These are phyloP conservation scores for Heliconius erato DNA, from an alignment of 2,888 invertebrate genomes.

Conservation along the genomic window DNA sequence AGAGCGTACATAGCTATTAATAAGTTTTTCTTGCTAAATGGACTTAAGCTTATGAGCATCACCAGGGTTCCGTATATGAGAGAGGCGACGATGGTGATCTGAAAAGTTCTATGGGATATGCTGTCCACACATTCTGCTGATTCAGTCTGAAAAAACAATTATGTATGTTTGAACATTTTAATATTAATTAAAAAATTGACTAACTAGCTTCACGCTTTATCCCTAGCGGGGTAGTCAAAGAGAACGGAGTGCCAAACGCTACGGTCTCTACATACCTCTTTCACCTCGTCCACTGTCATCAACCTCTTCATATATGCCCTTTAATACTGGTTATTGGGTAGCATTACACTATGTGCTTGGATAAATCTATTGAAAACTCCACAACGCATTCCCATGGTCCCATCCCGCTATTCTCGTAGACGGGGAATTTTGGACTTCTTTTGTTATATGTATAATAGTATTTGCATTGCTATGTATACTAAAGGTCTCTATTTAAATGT, in stretches of 20 bases:
- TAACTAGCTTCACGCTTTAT: too few relatives aligned
- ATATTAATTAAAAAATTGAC: background rate
- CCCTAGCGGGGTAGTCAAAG: too few relatives aligned
- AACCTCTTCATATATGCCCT: too few relatives aligned
- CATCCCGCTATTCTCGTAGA: too few relatives aligned
- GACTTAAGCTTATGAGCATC: constrained; percentile 65
- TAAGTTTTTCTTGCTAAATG: constrained; percentile 70
- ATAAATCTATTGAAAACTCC: background rate
- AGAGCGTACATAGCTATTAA: constrained; percentile 68
- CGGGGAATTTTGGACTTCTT: too few relatives aligned
- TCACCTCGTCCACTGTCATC: too few relatives aligned
- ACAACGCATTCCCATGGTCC: too few relatives aligned
- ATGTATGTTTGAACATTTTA: constrained; percentile 25
- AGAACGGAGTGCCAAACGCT: too few relatives aligned
- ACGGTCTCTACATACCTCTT: too few relatives aligned
- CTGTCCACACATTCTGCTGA: constrained; percentile 64
- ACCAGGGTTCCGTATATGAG: constrained; percentile 70
- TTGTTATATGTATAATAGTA: too few relatives aligned
- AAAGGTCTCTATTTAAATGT: too few relatives aligned
- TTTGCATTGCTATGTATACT: too few relatives aligned
- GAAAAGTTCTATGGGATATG: constrained; percentile 71
- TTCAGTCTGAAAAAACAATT: constrained; percentile 58
- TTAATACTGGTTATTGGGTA: background rate
- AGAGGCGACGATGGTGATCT: constrained; percentile 72
- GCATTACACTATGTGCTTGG: background rate